phyloP scores from a whole-genome alignment of 2,888 invertebrate species.

The Macrophya annulata region DNA sequence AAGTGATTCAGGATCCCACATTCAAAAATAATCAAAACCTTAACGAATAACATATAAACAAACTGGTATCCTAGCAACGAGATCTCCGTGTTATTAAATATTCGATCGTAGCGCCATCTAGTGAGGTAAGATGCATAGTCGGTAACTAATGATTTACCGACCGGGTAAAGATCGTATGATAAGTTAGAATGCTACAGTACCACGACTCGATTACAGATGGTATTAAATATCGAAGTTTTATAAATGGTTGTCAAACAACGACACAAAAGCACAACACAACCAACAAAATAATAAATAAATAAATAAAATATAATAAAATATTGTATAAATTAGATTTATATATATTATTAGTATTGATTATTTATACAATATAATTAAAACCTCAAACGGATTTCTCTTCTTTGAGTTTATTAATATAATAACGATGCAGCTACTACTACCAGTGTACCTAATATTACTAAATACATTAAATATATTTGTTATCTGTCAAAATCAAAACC shows the following conservation, averaged over 20 bases:
- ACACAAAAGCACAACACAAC: not conserved
- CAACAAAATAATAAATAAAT: not conserved
- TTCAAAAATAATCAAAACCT: not conserved
- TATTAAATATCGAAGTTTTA: not conserved
- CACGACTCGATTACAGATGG: not conserved
- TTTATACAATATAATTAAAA: too few species aligned
- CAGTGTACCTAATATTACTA: constrained; percentile 73
- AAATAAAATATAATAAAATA: not conserved
- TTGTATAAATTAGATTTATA: not conserved
- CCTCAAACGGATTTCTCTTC: too few species aligned
- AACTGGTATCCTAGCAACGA: not conserved
- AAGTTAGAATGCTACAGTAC: not conserved
- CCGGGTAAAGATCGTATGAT: not conserved
- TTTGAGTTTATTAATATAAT: not conserved
- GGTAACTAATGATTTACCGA: not conserved
- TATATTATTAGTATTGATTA: too few species aligned
- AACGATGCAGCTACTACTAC: constrained; percentile 65
- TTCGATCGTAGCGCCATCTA: not conserved
- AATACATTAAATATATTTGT: constrained; percentile 72
- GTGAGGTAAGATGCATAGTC: not conserved
- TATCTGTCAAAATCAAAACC: constrained; percentile 62
- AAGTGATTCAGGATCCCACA: too few species aligned
- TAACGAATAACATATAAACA: not conserved
- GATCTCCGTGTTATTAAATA: not conserved
- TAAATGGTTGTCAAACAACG: not conserved